Evolutionary conservation across 2,113 vertebrate genomes (phyloP).

Genomic region (Alouatta palliata): DNA sequence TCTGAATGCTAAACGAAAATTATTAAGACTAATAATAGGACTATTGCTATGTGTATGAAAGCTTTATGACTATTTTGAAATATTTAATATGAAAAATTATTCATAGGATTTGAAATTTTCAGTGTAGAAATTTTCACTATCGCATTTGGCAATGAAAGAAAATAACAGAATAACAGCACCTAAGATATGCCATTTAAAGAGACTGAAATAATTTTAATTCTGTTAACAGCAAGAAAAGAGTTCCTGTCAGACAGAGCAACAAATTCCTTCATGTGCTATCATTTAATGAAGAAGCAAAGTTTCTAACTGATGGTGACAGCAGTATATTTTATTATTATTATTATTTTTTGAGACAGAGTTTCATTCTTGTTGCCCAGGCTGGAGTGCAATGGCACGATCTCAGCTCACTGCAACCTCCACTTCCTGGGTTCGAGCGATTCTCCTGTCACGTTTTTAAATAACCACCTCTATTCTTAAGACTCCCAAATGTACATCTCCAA

Average conservation of each 20-base stretch:
- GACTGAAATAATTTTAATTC: not conserved
- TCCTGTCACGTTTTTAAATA: not conserved
- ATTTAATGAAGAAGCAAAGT: not conserved
- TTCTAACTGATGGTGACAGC: not conserved
- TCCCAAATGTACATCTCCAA: not conserved
- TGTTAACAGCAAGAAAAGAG: not conserved
- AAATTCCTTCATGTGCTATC: not conserved
- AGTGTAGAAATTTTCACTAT: not conserved
- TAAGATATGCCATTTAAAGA: not conserved
- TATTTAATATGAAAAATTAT: not conserved
- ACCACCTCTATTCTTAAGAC: not conserved
- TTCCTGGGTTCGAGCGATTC: no score
- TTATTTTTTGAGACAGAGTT: no score
- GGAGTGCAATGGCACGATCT: no score
- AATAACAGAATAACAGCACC: slow-evolving; percentile 14
- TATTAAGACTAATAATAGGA: not conserved
- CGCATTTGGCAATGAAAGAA: not conserved
- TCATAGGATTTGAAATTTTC: not conserved
- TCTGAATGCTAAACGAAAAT: not conserved
- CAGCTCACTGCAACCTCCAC: no score
- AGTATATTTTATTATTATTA: no score
- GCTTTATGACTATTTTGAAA: not conserved
- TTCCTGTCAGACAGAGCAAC: not conserved
- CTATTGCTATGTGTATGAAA: not conserved
- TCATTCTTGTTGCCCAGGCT: no score